Evolutionary conservation across 1,140 invertebrate genomes (phyloP).

Genomic region (Calephelis virginiensis): DNA sequence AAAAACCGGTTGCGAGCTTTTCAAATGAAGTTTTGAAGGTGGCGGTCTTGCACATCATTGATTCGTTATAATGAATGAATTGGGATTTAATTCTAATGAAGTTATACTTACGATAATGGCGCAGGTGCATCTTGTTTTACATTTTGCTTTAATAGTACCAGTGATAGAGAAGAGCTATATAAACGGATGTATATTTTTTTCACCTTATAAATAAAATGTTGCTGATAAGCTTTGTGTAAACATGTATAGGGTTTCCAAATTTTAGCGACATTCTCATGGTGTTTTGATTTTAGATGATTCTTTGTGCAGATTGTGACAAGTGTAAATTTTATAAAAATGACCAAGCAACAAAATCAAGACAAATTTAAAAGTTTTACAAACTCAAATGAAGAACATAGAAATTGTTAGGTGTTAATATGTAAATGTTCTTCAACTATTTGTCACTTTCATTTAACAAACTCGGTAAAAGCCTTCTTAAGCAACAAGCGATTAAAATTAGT

Average conservation of each 20-base stretch:
- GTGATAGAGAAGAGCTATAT: background rate
- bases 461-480: slow-evolving; percentile 20
- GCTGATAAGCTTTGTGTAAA: too few relatives aligned
- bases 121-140: slow-evolving; percentile 27
- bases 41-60: slow-evolving; percentile 35
- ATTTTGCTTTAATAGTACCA: slow-evolving; percentile 20
- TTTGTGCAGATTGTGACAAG: too few relatives aligned
- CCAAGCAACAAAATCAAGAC: too few relatives aligned
- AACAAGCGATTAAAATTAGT: slow-evolving; percentile 53
- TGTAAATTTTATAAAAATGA: too few relatives aligned
- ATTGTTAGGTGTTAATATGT: background rate
- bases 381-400: too few relatives aligned
- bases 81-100: slow-evolving; percentile 54
- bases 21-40: slow-evolving; percentile 53
- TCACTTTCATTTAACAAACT: slow-evolving; percentile 9
- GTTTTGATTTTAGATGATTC: too few relatives aligned
- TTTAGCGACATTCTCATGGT: too few relatives aligned
- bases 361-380: too few relatives aligned
- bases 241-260: too few relatives aligned
- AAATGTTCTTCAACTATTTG: slow-evolving; percentile 2
- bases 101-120: slow-evolving; percentile 25
- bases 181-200: background rate
- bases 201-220: too few relatives aligned
- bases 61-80: slow-evolving; percentile 74
- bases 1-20: slow-evolving; percentile 57